Base-by-base conservation (phyloP, 2,113 vertebrate species). In the Calypte anna region DNA sequence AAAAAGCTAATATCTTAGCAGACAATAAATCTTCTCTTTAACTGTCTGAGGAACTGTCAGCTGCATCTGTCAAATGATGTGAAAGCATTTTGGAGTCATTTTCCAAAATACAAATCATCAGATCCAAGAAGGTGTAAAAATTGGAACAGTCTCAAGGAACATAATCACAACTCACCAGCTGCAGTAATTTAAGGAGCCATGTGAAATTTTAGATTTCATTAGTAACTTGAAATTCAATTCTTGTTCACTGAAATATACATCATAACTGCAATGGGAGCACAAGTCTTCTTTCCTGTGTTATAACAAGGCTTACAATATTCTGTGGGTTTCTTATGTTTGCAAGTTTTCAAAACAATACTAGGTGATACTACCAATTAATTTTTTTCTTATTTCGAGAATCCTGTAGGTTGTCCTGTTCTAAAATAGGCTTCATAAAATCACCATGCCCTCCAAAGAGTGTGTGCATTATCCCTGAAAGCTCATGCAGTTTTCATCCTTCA, bases 71-170 rank as follows among this genome's bases (percentile, higher is more conserved):
- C 85, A 75, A 58, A 54, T 3, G 19, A 89, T 2, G 0, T 88
- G 72, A 92, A 88, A 61, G 76, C 53, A 68, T 83, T 81, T 48
- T 92, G 33, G 44, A 95, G 91, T 73, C 1, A 89, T 83, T 90
- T 93, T 88, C 48, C n/a, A 31, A 14, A 69, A n/a, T 31, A 67
- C 28, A 92, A 91, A 63, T 79, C 58, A 93, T 80, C 74, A 92
- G 28, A 87, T 70, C 63, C 79, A 93, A 75, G 88, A 79, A 84
- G 53, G 55, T 84, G 46, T 63, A 90, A 96, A 96, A 94, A 70
- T 61, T 61, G 67, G 43, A 95, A 88, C 43, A 59, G 6, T 74
- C 61, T 78, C 68, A 92, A 54, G 44, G 66, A 86, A 91, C n/a
- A 72, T 22, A 85, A 85, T 86, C 86, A 90, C 46, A 87, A 88